Percentiles rank a stretch among this genome's conserved stretches.
Evolutionary conservation across 2,888 invertebrate species (phyloP).

Genomic region (Caenorhabditis afra): DNA sequence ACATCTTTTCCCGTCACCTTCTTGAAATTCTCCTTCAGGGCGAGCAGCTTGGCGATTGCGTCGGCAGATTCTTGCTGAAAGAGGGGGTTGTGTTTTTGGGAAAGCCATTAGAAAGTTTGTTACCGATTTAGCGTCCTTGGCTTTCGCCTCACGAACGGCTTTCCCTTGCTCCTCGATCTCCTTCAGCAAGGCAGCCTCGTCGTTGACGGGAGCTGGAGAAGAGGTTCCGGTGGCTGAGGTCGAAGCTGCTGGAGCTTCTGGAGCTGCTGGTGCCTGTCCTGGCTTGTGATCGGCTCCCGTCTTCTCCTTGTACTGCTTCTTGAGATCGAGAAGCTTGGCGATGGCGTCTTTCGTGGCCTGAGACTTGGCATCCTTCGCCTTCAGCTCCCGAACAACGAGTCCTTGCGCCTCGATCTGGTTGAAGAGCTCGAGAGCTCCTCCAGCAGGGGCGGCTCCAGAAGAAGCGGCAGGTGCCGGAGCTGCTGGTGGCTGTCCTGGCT

Average conservation of each 20-base stretch:
- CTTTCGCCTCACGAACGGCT: slow-evolving; percentile 58
- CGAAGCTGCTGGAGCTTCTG: slow-evolving; percentile 57
- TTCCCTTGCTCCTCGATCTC: slow-evolving; percentile 60
- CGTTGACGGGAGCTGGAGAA: slow-evolving; percentile 17
- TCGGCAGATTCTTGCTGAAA: slow-evolving; percentile 81
- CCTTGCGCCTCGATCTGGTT: slow-evolving; percentile 82
- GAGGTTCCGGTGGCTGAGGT: slow-evolving; percentile 44
- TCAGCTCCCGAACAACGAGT: slow-evolving; percentile 86
- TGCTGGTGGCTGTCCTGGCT: slow-evolving; percentile 69
- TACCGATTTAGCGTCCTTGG: slow-evolving; percentile 72
- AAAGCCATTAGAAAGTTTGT: not conserved
- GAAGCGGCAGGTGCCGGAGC: slow-evolving; percentile 15
- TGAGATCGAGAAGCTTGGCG: slow-evolving; percentile 85
- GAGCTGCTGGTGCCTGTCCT: slow-evolving; percentile 63
- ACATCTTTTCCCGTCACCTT: slow-evolving; percentile 85
- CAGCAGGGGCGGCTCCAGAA: slow-evolving; percentile 40
- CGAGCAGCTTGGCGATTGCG: slow-evolving; percentile 84
- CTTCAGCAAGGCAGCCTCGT: slow-evolving; percentile 32
- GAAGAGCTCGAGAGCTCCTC: slow-evolving; percentile 3
- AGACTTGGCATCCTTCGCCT: slow-evolving; percentile 82
- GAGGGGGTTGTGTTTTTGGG: not conserved
- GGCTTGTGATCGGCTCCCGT: slow-evolving; percentile 83
- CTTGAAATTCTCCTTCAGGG: slow-evolving; percentile 87
- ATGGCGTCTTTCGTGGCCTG: slow-evolving; percentile 84
- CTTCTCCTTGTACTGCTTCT: slow-evolving; percentile 82